Conservation (phyloP, 1,140 invertebrate genomes). For the Apis dorsata region DNA sequence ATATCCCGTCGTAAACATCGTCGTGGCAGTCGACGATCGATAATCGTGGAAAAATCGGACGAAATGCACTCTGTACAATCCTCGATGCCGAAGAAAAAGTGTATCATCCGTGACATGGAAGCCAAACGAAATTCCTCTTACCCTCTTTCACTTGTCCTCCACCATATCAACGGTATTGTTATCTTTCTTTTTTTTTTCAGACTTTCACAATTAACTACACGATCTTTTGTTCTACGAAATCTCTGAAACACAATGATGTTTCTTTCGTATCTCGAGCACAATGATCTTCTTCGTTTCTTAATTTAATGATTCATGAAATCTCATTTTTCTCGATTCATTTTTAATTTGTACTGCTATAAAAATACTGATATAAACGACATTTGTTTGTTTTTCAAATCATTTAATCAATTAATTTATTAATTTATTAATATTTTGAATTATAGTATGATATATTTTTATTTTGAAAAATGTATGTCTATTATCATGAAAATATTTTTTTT, state of each 20-base stretch:
- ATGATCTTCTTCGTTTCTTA: not conserved
- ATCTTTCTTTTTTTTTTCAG: not conserved
- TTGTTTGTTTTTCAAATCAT: too few species aligned
- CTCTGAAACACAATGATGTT: not conserved
- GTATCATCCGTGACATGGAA: not conserved
- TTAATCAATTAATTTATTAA: too few species aligned
- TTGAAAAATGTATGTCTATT: too few species aligned
- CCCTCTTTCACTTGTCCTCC: not conserved
- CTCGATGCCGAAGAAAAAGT: not conserved
- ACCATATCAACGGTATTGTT: not conserved
- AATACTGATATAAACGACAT: too few species aligned
- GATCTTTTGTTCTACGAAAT: not conserved
- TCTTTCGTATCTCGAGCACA: not conserved
- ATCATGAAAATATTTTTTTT: too few species aligned
- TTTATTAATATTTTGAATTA: too few species aligned
- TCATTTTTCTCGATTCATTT: too few species aligned
- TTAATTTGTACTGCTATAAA: too few species aligned
- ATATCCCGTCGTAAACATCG: conserved; percentile 33
- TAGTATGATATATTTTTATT: too few species aligned
- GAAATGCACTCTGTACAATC: not conserved
- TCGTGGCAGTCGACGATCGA: conserved; percentile 4
- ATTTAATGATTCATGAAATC: too few species aligned
- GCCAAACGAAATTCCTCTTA: not conserved
- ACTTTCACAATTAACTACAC: not conserved
- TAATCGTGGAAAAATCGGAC: conserved; percentile 23